These are phyloP conservation scores for Limnephilus rhombicus DNA, from an alignment of 2,888 invertebrate species.

Conservation along the genomic window DNA sequence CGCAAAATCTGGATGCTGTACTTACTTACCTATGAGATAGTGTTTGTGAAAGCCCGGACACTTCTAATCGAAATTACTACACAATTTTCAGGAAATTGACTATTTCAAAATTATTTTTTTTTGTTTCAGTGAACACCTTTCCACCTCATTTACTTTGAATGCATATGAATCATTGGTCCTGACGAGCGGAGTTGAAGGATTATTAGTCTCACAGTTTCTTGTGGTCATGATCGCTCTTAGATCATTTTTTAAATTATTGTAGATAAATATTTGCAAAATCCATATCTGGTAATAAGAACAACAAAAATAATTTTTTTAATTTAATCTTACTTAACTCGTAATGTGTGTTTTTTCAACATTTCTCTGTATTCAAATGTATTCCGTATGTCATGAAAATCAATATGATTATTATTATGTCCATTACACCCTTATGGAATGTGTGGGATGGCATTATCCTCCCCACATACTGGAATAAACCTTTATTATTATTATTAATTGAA, in stretches of 20 bases:
- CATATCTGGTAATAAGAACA: neutral
- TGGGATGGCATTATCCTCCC: too few species aligned
- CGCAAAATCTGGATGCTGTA: too few species aligned
- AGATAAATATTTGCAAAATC: neutral
- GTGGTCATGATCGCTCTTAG: neutral
- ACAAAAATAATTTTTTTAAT: neutral
- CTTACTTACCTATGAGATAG: too few species aligned
- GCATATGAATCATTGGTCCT: neutral
- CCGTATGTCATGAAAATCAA: neutral
- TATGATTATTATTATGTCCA: too few species aligned
- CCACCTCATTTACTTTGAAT: neutral
- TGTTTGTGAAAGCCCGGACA: too few species aligned
- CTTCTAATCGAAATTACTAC: too few species aligned
- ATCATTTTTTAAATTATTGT: slow-evolving; percentile 5
- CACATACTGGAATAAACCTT: too few species aligned
- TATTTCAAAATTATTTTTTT: neutral
- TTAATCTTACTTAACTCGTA: neutral
- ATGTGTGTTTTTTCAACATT: neutral
- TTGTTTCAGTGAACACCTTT: neutral
- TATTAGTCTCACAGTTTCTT: neutral
- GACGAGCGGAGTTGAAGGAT: neutral
- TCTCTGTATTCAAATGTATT: neutral
- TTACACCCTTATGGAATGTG: too few species aligned
- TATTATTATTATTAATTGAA: too few species aligned
- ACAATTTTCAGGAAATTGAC: neutral